phyloP scores from a whole-genome alignment of 2,888 invertebrate species.

The Eudemis profundana region DNA sequence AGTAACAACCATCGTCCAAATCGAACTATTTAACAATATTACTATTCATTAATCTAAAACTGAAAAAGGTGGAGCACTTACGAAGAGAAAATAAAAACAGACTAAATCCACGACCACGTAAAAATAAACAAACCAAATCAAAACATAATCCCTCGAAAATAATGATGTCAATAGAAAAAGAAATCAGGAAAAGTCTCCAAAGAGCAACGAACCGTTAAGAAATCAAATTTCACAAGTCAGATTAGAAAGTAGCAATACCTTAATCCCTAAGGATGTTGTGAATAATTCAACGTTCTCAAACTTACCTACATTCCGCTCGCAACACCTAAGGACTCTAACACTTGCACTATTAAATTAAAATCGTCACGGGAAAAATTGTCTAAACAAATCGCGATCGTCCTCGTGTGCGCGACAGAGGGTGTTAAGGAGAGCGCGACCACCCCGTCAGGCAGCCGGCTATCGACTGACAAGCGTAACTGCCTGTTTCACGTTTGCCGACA shows the following conservation, averaged over 20 bases:
- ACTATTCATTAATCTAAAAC: too few relatives aligned
- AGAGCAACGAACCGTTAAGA: conserved; percentile 38
- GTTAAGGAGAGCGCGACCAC: conserved; percentile 56
- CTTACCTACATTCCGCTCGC: conserved; percentile 36
- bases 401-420: conserved; percentile 37
- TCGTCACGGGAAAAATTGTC: conserved; percentile 11
- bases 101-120: background rate
- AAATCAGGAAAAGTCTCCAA: conserved; percentile 15
- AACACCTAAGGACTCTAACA: conserved; percentile 4
- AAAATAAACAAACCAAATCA: background rate
- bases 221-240: conserved; percentile 41
- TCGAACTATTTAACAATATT: too few relatives aligned
- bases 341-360: conserved; percentile 17
- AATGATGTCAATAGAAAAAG: conserved; percentile 15
- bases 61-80: background rate
- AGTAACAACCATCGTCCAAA: too few relatives aligned
- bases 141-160: conserved; percentile 4
- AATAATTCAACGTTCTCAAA: conserved; percentile 6
- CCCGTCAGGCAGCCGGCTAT: conserved; percentile 61
- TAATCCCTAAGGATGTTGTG: conserved; percentile 25
- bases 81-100: background rate
- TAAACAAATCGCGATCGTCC: conserved; percentile 39
- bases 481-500: conserved; percentile 65
- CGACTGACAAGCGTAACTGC: conserved; percentile 72
- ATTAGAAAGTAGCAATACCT: conserved; percentile 36